Conservation (phyloP, 2,113 vertebrate genomes). For the Echinops telfairi region DNA sequence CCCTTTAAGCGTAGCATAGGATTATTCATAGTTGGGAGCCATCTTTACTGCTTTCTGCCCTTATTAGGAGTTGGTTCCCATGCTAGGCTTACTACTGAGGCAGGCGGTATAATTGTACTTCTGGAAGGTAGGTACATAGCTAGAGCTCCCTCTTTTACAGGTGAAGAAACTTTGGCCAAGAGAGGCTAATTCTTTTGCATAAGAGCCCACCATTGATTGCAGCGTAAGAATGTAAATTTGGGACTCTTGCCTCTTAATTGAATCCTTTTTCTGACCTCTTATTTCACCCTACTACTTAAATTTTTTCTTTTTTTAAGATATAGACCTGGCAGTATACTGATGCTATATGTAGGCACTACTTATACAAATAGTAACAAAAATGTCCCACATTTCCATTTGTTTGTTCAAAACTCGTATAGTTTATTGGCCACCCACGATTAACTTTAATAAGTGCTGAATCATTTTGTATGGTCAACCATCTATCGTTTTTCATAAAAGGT, state of each 20-base stretch:
- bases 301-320: background rate
- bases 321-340: background rate
- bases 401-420: background rate
- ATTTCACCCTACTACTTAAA: background rate
- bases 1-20: background rate
- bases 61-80: background rate
- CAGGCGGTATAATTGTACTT: background rate
- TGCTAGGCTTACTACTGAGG: background rate
- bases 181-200: constrained; percentile 48
- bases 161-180: constrained; percentile 12
- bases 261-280: background rate
- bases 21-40: constrained; percentile 8
- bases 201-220: background rate
- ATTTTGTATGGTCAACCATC: background rate
- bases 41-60: constrained; percentile 29
- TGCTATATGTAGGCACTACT: background rate
- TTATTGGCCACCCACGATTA: background rate
- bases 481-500: constrained; percentile 21
- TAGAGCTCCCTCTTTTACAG: constrained; percentile 49
- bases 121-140: constrained; percentile 27
- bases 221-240: constrained; percentile 44
- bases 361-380: background rate
- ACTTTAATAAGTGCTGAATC: background rate
- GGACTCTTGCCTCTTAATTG: constrained; percentile 31
- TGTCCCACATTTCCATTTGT: background rate